phyloP scores from a whole-genome alignment of 2,797 vertebrate genomes.

The Denticeps clupeoides region DNA sequence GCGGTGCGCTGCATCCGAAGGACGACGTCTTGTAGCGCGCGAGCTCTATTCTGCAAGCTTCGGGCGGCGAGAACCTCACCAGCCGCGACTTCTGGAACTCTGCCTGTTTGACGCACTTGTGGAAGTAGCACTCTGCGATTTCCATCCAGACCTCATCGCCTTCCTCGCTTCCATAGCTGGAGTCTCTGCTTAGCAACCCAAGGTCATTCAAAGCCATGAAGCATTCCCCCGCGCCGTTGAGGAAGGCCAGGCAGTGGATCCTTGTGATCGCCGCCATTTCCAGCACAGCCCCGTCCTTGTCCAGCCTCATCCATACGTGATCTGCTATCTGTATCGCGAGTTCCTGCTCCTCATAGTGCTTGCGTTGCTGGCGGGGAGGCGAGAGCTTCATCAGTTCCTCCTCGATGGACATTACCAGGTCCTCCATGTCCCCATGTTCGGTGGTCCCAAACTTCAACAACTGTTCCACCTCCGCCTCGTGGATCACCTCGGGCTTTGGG shows the following conservation, averaged over 20 bases:
- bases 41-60: slow-evolving; percentile 82
- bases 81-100: slow-evolving; percentile 71
- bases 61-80: slow-evolving; percentile 74
- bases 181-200: slow-evolving; percentile 63
- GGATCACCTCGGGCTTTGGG: slow-evolving; percentile 74
- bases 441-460: slow-evolving; percentile 90
- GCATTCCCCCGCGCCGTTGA: slow-evolving; percentile 71
- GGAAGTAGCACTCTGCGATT: slow-evolving; percentile 71
- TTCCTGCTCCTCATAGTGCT: slow-evolving; percentile 84
- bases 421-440: slow-evolving; percentile 71
- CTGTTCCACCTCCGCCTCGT: slow-evolving; percentile 78
- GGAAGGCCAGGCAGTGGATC: slow-evolving; percentile 79
- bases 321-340: slow-evolving; percentile 82
- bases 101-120: slow-evolving; percentile 67
- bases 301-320: slow-evolving; percentile 78
- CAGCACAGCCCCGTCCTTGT: slow-evolving; percentile 62
- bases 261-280: slow-evolving; percentile 71
- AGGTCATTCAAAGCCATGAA: slow-evolving; percentile 86
- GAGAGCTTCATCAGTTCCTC: slow-evolving; percentile 78
- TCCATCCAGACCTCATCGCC: slow-evolving; percentile 68
- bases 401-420: slow-evolving; percentile 73
- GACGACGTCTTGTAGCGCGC: slow-evolving; percentile 75
- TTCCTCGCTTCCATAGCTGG: slow-evolving; percentile 67
- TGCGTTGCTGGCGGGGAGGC: slow-evolving; percentile 54
- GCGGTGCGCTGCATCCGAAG: slow-evolving; percentile 59